Evolutionary conservation across 2,888 invertebrate species (phyloP).

Genomic region (Bombylius discolor): DNA sequence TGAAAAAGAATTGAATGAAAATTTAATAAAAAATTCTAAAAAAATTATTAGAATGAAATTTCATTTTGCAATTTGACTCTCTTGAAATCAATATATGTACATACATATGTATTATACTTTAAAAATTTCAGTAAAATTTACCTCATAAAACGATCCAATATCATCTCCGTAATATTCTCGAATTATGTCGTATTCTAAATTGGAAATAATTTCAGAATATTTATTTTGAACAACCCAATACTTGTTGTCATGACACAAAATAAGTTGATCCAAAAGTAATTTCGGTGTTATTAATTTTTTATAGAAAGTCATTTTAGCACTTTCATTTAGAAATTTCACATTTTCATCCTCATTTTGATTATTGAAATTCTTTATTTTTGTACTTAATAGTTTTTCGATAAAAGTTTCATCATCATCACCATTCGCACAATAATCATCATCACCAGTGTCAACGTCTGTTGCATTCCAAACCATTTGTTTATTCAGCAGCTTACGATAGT

Average conservation of each 20-base stretch:
- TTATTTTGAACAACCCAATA: conserved; percentile 39
- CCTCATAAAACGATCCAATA: conserved; percentile 33
- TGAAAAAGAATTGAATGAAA: not conserved
- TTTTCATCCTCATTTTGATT: too few relatives aligned
- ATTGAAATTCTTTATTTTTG: too few relatives aligned
- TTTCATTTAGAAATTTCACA: not conserved
- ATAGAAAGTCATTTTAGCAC: not conserved
- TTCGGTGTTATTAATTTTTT: conserved; percentile 27
- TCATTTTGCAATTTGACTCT: too few relatives aligned
- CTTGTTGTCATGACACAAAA: conserved; percentile 36
- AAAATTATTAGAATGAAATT: not conserved
- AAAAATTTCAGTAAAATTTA: conserved; percentile 17
- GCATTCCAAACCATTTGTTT: not conserved
- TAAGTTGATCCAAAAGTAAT: conserved; percentile 35
- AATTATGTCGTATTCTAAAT: conserved; percentile 33
- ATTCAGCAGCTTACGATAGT: not conserved
- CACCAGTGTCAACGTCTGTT: not conserved
- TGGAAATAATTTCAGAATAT: conserved; percentile 37
- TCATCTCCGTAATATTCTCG: conserved; percentile 28
- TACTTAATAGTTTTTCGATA: not conserved
- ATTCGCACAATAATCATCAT: not conserved
- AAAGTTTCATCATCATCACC: not conserved
- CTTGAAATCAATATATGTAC: too few relatives aligned
- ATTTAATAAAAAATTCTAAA: not conserved
- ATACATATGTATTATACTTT: not conserved